Evolutionary conservation across 1,140 invertebrate species (phyloP).

Genomic region (Lepidurus couesii): DNA sequence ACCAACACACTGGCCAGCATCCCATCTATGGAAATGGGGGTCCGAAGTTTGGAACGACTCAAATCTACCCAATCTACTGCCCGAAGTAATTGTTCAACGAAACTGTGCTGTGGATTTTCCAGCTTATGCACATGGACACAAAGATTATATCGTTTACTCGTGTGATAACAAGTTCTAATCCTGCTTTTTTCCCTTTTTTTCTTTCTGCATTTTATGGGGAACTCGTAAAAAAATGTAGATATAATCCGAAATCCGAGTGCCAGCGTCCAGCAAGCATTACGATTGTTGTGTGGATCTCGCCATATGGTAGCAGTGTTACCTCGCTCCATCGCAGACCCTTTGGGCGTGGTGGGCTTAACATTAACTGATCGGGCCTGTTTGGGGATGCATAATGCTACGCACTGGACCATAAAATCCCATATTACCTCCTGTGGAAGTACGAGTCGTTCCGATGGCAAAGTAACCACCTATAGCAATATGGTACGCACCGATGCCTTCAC

Average conservation of each 20-base stretch:
- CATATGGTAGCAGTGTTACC: constrained; percentile 32
- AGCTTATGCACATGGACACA: too few species aligned
- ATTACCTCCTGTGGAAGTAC: constrained; percentile 36
- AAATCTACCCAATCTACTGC: constrained; percentile 5
- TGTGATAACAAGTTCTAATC: background rate
- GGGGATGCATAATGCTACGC: constrained; percentile 32
- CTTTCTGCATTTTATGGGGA: background rate
- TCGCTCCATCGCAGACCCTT: constrained; percentile 28
- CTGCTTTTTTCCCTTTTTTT: background rate
- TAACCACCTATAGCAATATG: constrained; percentile 36
- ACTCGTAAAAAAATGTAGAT: background rate
- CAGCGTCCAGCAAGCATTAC: constrained; percentile 29
- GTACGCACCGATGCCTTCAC: constrained; percentile 27
- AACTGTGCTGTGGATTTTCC: too few species aligned
- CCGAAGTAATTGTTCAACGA: background rate
- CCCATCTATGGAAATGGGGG: constrained; percentile 27
- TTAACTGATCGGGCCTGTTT: constrained; percentile 33
- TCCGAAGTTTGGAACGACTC: constrained; percentile 31
- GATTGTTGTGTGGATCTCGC: constrained; percentile 30
- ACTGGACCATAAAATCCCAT: constrained; percentile 33
- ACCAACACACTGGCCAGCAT: background rate
- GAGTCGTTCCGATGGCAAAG: constrained; percentile 32
- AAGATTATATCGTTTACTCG: background rate
- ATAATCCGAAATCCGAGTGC: constrained; percentile 26
- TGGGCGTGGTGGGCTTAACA: constrained; percentile 31